Percentiles rank a stretch among this genome's conserved stretches.
phyloP scores from a whole-genome alignment of 1,140 invertebrate genomes.

The Ceratosolen fusciceps region DNA sequence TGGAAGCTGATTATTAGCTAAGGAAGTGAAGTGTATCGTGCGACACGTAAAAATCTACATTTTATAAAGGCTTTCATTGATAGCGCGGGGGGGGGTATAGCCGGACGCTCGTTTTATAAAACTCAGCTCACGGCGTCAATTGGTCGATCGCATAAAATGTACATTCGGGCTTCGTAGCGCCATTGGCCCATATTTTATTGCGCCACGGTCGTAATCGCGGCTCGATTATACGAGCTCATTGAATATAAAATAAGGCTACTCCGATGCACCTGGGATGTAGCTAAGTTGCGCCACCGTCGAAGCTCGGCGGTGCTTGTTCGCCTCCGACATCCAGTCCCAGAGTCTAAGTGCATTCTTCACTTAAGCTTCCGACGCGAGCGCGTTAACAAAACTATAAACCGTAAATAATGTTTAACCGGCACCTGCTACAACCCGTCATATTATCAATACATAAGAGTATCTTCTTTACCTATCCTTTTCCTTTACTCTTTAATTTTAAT shows the following conservation, averaged over 20 bases:
- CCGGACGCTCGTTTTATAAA: not conserved
- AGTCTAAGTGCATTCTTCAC: conserved; percentile 55
- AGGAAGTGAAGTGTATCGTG: not conserved
- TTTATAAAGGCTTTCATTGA: not conserved
- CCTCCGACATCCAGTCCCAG: conserved; percentile 8
- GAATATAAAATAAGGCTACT: conserved; percentile 37
- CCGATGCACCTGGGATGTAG: conserved; percentile 46
- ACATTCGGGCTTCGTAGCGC: not conserved
- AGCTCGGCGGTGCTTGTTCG: not conserved
- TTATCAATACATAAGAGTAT: conserved; percentile 62
- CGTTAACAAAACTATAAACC: conserved; percentile 56
- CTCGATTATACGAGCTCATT: conserved; percentile 39
- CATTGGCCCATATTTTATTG: not conserved
- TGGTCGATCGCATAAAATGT: not conserved
- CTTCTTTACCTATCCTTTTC: not conserved
- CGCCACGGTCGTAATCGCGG: conserved; percentile 19
- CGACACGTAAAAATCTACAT: not conserved
- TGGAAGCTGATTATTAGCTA: not conserved
- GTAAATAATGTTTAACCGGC: conserved; percentile 63
- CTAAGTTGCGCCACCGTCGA: not conserved
- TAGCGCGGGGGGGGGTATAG: no score
- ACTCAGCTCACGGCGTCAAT: not conserved
- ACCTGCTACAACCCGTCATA: conserved; percentile 57
- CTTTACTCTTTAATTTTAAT: no score
- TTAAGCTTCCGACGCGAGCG: conserved; percentile 41